Conservation (phyloP, 2,113 vertebrate genomes). For the Nannobrachium achirus region DNA sequence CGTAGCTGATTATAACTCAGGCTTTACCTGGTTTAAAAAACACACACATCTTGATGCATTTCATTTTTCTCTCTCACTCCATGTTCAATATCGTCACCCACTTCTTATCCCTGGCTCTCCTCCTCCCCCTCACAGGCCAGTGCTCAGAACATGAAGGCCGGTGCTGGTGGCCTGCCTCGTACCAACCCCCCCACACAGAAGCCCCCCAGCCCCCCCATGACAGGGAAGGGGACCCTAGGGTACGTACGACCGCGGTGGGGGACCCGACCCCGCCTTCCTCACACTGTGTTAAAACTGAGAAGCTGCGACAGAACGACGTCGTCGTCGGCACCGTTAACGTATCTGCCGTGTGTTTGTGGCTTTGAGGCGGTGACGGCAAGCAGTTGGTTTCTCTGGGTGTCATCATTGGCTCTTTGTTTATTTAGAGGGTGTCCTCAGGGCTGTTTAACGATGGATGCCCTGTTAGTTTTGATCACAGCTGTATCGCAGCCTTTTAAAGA, state of each 20-base stretch:
- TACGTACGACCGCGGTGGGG: slow-evolving; percentile 68
- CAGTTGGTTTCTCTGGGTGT: slow-evolving; percentile 45
- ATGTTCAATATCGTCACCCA: too few relatives aligned
- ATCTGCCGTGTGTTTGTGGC: neutral
- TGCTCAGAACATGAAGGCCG: slow-evolving; percentile 98
- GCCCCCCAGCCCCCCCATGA: slow-evolving; percentile 94
- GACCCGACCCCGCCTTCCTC: too few relatives aligned
- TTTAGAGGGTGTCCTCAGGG: slow-evolving; percentile 26
- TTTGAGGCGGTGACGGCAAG: neutral
- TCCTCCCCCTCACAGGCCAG: slow-evolving; percentile 84
- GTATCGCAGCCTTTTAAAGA: too few relatives aligned
- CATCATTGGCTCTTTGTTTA: slow-evolving; percentile 31
- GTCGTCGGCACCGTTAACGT: too few relatives aligned
- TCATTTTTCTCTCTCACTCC: too few relatives aligned
- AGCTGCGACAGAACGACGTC: too few relatives aligned
- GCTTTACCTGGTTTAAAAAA: too few relatives aligned
- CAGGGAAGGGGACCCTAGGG: slow-evolving; percentile 97
- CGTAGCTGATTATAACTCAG: too few relatives aligned
- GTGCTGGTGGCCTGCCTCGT: slow-evolving; percentile 90
- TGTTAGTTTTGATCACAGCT: too few relatives aligned
- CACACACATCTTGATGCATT: too few relatives aligned
- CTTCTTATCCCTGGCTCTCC: too few relatives aligned
- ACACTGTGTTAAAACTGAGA: neutral
- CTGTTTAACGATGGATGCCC: neutral
- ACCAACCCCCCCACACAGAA: slow-evolving; percentile 98